Conservation (phyloP, 2,113 vertebrate species). For the Brachyhypopomus gauderio region DNA sequence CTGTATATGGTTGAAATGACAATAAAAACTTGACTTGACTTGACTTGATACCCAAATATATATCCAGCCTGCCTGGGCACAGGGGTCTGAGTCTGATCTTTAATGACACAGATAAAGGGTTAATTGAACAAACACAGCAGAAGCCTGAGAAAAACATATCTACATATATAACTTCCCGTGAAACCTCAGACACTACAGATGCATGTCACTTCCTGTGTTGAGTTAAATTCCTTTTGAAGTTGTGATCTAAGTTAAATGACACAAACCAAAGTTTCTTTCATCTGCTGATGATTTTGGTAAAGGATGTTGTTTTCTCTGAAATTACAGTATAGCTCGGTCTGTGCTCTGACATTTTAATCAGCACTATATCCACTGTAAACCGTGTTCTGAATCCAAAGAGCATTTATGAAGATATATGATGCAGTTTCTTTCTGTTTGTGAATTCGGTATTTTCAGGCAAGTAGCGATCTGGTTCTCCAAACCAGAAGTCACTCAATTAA, state of each 20-base stretch:
- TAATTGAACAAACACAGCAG: no score
- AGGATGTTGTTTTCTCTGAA: not conserved
- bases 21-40: no score
- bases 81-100: no score
- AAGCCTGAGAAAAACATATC: no score
- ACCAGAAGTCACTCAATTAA: no score
- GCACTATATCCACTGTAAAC: no score
- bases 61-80: no score
- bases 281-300: conserved; percentile 20
- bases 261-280: not conserved
- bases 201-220: conserved; percentile 26
- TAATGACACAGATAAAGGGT: no score
- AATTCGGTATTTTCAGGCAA: not conserved
- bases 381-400: not conserved
- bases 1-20: no score
- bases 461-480: not conserved
- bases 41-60: no score
- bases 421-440: not conserved
- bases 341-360: not conserved
- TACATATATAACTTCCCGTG: not conserved
- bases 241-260: not conserved
- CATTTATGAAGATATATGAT: not conserved
- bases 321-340: not conserved
- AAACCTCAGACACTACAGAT: not conserved
- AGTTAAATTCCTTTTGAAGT: conserved; percentile 19